A percentile compares a stretch with the other conserved stretches of the same genome.
Conservation (phyloP, 1,140 invertebrate genomes). For the Trichoplusia ni region DNA sequence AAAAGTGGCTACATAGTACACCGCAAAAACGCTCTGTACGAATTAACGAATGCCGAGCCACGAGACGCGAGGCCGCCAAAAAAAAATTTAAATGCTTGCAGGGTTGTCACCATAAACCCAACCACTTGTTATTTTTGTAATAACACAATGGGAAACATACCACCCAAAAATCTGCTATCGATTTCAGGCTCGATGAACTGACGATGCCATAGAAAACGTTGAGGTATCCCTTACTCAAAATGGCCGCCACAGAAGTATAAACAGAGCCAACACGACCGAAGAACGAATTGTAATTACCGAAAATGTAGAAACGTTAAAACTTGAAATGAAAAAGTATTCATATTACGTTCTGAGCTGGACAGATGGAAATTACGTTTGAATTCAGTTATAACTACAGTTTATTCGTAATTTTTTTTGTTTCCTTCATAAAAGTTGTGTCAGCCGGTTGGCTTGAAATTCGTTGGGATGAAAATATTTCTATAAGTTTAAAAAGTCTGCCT, state of each 20-base stretch:
- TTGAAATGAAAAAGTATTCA: conserved; percentile 29
- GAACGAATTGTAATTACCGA: conserved; percentile 22
- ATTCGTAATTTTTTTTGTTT: conserved; percentile 24
- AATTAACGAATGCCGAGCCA: conserved; percentile 24
- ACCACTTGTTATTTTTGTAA: conserved; percentile 19
- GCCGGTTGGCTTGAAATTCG: conserved; percentile 16
- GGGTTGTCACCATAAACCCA: neutral
- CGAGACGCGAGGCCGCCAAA: neutral
- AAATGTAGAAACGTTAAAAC: conserved; percentile 22
- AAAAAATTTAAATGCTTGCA: neutral
- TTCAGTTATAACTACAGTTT: conserved; percentile 32
- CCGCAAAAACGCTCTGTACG: conserved; percentile 29
- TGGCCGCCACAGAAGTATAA: neutral
- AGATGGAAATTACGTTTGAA: conserved; percentile 29
- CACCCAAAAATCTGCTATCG: neutral
- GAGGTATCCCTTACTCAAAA: conserved; percentile 9
- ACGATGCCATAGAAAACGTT: too few relatives aligned
- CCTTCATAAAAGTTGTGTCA: conserved; percentile 28
- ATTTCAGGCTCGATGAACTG: too few relatives aligned
- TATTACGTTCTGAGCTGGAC: conserved; percentile 19
- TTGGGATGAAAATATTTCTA: conserved; percentile 19
- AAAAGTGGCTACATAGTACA: conserved; percentile 23
- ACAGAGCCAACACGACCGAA: conserved; percentile 1
- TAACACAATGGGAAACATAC: neutral
- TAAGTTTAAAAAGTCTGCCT: conserved; percentile 13